phyloP scores from a whole-genome alignment of 23 tunicate genomes.

The Botrylloides violaceus region DNA sequence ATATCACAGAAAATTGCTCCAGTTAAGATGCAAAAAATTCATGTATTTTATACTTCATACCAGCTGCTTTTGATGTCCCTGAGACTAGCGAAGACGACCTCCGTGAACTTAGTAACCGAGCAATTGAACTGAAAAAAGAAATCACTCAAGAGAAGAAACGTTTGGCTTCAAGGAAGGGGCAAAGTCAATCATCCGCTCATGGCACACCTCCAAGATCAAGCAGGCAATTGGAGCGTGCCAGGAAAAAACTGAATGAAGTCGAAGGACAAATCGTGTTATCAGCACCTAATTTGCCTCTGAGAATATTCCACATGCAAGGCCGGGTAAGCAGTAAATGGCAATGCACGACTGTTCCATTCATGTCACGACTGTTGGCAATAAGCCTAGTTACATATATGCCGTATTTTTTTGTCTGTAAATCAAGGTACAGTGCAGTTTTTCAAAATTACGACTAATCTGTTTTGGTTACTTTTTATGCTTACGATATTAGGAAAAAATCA shows the following conservation, averaged over 20 bases:
- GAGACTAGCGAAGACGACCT: conserved; percentile 69
- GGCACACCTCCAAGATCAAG: conserved; percentile 29
- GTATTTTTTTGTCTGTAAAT: too few species aligned
- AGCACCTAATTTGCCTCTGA: conserved; percentile 72
- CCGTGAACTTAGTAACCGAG: conserved; percentile 58
- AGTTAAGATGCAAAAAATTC: background rate
- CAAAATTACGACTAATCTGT: too few species aligned
- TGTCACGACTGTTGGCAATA: too few species aligned
- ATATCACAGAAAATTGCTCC: background rate
- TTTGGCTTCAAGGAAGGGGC: conserved; percentile 22
- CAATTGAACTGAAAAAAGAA: conserved; percentile 67
- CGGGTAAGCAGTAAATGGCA: conserved; percentile 65
- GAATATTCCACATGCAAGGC: conserved; percentile 91
- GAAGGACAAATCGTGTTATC: conserved; percentile 76
- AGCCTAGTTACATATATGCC: too few species aligned
- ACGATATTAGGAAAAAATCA: background rate
- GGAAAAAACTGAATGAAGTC: conserved; percentile 72
- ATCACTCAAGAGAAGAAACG: conserved; percentile 72
- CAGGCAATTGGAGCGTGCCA: conserved; percentile 50
- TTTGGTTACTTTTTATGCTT: background rate
- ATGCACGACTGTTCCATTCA: too few species aligned
- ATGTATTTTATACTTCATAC: background rate
- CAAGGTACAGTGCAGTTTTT: too few species aligned
- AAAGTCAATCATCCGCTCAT: conserved; percentile 6
- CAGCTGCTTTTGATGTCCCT: conserved; percentile 62